Base-by-base conservation (phyloP, 2,888 invertebrate genomes). In the Lysandra coridon region DNA sequence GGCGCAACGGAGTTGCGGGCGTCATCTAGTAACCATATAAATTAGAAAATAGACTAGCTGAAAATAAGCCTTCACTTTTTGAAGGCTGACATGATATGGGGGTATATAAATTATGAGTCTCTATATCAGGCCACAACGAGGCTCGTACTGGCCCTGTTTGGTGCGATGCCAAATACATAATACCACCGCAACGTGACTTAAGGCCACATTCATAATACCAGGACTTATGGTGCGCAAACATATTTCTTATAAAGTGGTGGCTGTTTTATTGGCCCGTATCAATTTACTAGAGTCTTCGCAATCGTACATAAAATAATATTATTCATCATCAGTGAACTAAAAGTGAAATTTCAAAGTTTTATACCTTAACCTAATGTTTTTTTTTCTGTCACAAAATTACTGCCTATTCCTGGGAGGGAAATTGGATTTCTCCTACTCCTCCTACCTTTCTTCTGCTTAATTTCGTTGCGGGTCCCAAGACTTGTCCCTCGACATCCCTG, bases 151-250 rank as follows among this genome's bases (percentile, higher is more conserved):
- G 73, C 75, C 1, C 75, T 75, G 75, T 75, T 75, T 75, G 75
- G 75, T 75, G 23, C 49, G 30, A 49, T 75, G 75, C 75, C 75
- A 75, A 75, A 14, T 49, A 33, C 49, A 30, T 75, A 75, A 75
- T 75, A 75, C 75, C 30, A 75, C 75, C 53, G 75, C 75, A 75
- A 75, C 49, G 74, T 30, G 30, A 75, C 75, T 75, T 75, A 75
- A 75, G 53, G 53, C 49, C 23, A 12, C 53, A 75, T 75, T 75
- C 75, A 75, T 53, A 49, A 75, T 49, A 53, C 75, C 75, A 30
- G 75, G 75, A 75, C 75, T 75, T 53, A 53, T 75, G 74, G 74
- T 30, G 7, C n/a, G 2, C 73, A 7, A 53, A 49, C 49, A 75
- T 30, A 53, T 23, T 75, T 23, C 23, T 75, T 75, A 3, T 17